These are phyloP conservation scores for Sinosuthora webbiana DNA, from an alignment of 2,113 vertebrate genomes.

Conservation along the genomic window DNA sequence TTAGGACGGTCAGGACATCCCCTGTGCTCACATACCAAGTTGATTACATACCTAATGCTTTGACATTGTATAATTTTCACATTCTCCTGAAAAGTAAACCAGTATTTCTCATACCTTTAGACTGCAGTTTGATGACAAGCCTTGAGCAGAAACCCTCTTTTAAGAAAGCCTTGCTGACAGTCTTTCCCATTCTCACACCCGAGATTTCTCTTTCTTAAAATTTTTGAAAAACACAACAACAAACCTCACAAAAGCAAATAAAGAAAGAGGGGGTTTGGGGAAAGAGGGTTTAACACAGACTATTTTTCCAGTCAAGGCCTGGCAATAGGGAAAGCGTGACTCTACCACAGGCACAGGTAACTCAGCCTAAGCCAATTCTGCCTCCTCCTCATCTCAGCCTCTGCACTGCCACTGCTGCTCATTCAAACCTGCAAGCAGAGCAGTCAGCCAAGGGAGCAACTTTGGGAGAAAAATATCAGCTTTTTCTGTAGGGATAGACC, in stretches of 20 bases:
- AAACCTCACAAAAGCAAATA: not conserved
- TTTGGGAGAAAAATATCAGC: accelerated
- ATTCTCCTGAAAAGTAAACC: not conserved
- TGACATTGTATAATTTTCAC: not conserved
- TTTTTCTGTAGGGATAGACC: not conserved
- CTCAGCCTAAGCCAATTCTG: not conserved
- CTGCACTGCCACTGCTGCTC: not conserved
- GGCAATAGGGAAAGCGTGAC: not conserved
- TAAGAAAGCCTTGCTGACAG: not conserved
- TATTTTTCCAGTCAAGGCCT: not conserved
- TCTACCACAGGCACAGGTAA: not conserved
- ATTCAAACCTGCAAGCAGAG: not conserved
- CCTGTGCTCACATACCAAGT: not conserved
- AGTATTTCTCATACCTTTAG: not conserved
- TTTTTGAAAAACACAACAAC: not conserved
- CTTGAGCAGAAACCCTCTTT: not conserved
- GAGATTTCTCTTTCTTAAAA: not conserved
- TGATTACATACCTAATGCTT: not conserved
- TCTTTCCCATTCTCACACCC: not conserved
- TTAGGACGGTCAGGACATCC: not conserved
- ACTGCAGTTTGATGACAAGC: not conserved
- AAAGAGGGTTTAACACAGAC: not conserved
- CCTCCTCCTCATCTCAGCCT: not conserved
- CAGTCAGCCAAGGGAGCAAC: not conserved
- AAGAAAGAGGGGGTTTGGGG: accelerated